Base-by-base conservation (phyloP, 2,888 invertebrate species). In the Muscina levida region DNA sequence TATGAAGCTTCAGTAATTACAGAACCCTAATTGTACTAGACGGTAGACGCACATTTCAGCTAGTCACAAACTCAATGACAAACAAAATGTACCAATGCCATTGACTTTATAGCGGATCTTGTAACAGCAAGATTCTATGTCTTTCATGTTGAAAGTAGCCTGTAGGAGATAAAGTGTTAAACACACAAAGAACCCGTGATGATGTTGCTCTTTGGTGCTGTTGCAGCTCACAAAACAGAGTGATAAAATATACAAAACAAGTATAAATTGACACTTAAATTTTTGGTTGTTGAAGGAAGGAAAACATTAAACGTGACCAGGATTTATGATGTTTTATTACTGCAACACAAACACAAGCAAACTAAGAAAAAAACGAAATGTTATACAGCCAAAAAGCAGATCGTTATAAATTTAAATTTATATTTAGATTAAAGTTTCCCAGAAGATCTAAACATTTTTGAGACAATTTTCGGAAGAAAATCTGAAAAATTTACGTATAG, bases 271-370 rank as follows among this genome's bases (percentile, higher is more conserved):
- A 81, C 77, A 81, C 80, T 77, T 74, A 48, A 48, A 39, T 26
- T 62, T 66, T 65, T 48, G 48, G 48, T 48, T 48, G 48, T 48
- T 62, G 39, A 42, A 22, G 51, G 26, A 46, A 31, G 48, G 59
- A 56, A 80, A 77, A 77, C 77, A 81, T 74, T 62, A 81, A 81
- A 81, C 80, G 80, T 81, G 77, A 81, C 74, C 74, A 81, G 74
- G 39, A 74, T 77, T 77, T 77, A 77, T 71, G 53, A 77, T 74
- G 51, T 67, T 74, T 67, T 80, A 72, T 77, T 81, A 73, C 48
- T 39, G n/a, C 26, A 51, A 51, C 13, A 24, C 62, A 62, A 11
- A 37, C 37, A 57, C 31, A 15, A 19, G 11, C 22, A 59, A 10
- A 19, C 15, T 17, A 1, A 22, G 22, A 62, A 6, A 31, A 31